These are phyloP conservation scores for Sebastes taczanowskii DNA, from an alignment of 2,797 vertebrate species.

Conservation along the genomic window DNA sequence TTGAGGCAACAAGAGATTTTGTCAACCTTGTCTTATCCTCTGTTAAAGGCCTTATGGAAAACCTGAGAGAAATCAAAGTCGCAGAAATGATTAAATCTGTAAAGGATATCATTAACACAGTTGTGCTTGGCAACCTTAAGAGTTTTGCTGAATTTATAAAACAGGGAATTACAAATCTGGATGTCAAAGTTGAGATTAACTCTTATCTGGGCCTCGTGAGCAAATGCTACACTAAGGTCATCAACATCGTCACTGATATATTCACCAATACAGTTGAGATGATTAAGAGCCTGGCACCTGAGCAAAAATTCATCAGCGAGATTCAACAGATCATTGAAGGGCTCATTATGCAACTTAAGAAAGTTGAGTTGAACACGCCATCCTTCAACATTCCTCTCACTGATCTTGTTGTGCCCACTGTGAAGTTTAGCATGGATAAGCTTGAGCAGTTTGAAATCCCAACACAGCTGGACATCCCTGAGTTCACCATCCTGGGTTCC, in stretches of 20 bases:
- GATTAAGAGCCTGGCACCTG: conserved; percentile 32
- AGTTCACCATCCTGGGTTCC: conserved; percentile 86
- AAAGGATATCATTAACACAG: conserved; percentile 75
- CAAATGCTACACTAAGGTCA: conserved; percentile 58
- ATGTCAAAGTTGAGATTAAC: conserved; percentile 77
- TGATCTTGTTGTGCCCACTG: conserved; percentile 85
- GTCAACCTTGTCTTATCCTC: conserved; percentile 72
- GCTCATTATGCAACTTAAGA: conserved; percentile 80
- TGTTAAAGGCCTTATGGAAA: conserved; percentile 67
- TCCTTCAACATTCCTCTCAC: conserved; percentile 89
- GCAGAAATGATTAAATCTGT: conserved; percentile 79
- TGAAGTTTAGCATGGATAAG: conserved; percentile 81
- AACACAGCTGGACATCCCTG: conserved; percentile 84
- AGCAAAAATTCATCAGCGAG: conserved; percentile 75
- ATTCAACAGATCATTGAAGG: conserved; percentile 71
- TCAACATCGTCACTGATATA: conserved; percentile 58
- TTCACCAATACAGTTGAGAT: conserved; percentile 42
- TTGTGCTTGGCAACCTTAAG: conserved; percentile 75
- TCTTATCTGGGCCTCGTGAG: conserved; percentile 68
- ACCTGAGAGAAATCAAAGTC: conserved; percentile 81
- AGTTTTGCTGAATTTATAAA: conserved; percentile 76
- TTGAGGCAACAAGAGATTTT: conserved; percentile 77
- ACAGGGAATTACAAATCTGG: conserved; percentile 79
- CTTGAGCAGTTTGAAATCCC: conserved; percentile 84
- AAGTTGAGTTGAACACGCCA: conserved; percentile 83